A percentile compares a stretch with the other conserved stretches of the same genome.
Evolutionary conservation across 2,113 vertebrate genomes (phyloP).

Genomic region (Eleginops maclovinus): DNA sequence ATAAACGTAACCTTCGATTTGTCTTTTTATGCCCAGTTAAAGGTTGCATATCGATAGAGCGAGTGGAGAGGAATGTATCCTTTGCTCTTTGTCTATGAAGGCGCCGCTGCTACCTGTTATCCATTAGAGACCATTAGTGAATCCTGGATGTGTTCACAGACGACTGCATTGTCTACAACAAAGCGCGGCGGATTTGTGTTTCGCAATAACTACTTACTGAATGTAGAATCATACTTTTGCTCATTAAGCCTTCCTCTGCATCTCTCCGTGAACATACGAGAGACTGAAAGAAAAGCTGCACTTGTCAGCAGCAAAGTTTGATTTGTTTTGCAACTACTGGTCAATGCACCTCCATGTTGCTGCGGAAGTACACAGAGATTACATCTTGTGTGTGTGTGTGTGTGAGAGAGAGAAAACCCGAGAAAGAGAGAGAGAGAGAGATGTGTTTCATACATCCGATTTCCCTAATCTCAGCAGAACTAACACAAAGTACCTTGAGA

Average conservation of each 20-base stretch:
- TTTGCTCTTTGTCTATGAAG: conserved; percentile 35
- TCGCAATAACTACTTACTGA: conserved; percentile 29
- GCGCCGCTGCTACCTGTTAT: conserved; percentile 45
- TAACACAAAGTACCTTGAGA: conserved; percentile 15
- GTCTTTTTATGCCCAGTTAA: conserved; percentile 5
- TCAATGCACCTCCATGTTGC: conserved; percentile 14
- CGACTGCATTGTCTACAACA: conserved; percentile 40
- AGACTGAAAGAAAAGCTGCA: conserved; percentile 26
- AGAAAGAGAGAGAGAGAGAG: background rate
- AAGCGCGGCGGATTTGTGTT: conserved; percentile 45
- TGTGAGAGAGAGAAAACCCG: background rate
- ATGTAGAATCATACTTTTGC: conserved; percentile 4
- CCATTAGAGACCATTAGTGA: conserved; percentile 66
- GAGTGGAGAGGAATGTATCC: conserved; percentile 32
- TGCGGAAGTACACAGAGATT: conserved; percentile 2
- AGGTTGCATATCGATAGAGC: conserved; percentile 34
- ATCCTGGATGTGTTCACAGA: conserved; percentile 29
- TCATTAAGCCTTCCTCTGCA: conserved; percentile 20
- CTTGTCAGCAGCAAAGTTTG: conserved; percentile 34
- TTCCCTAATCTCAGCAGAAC: conserved; percentile 26
- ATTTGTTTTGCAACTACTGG: conserved; percentile 32
- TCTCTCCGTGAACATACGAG: background rate
- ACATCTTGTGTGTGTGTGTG: background rate
- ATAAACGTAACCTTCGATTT: conserved; percentile 3
- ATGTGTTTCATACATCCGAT: conserved; percentile 21